Evolutionary conservation across 2,113 vertebrate genomes (phyloP).

Genomic region (Setophaga kirtlandii): DNA sequence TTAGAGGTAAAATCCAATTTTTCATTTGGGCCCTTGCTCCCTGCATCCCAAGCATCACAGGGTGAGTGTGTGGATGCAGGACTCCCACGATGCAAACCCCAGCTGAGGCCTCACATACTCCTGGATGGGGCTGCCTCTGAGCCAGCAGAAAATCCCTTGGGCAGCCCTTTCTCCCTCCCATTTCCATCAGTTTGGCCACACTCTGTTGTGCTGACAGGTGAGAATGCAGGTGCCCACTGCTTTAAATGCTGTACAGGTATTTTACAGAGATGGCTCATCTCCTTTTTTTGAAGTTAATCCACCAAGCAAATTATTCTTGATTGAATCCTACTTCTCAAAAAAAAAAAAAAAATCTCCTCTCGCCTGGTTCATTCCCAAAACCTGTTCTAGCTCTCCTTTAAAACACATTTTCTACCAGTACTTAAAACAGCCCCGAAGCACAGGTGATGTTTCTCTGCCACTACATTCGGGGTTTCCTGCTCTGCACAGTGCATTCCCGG

Average conservation of each 20-base stretch:
- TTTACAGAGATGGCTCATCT: not conserved
- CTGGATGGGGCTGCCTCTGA: not conserved
- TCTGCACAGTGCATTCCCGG: not conserved
- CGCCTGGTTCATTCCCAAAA: not conserved
- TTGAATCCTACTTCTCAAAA: not conserved
- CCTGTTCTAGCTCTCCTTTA: not conserved
- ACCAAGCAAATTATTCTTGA: not conserved
- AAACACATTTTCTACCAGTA: not conserved
- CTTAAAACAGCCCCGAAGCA: not conserved
- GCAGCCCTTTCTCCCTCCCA: accelerated
- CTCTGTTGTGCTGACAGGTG: not conserved
- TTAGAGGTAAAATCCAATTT: not conserved
- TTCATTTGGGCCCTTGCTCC: not conserved
- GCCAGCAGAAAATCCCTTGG: not conserved
- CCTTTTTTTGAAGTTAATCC: not conserved
- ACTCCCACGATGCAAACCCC: accelerated
- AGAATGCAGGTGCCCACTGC: not conserved
- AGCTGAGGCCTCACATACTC: not conserved
- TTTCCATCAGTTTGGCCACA: not conserved
- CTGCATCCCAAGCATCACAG: not conserved
- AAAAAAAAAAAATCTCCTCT: not conserved
- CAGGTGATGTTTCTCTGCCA: not conserved
- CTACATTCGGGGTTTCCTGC: not conserved
- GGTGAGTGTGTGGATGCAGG: not conserved
- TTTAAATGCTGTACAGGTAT: not conserved